Conservation (phyloP, 2,888 invertebrate genomes). For the Zygaena filipendulae region DNA sequence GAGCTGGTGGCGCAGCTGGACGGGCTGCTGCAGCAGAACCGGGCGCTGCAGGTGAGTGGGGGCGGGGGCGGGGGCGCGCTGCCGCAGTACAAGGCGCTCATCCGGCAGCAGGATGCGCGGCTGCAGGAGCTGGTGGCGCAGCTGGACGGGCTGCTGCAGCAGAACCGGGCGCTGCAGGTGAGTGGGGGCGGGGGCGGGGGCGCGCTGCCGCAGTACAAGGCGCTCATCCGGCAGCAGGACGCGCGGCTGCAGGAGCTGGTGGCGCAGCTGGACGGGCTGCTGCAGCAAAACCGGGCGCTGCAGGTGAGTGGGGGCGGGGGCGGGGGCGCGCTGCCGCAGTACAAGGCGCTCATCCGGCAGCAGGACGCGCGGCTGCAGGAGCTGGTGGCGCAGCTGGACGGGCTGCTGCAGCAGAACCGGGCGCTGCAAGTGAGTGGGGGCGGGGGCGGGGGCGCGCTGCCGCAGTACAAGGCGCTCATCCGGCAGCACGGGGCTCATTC, state of each 20-base stretch:
- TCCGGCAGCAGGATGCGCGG: slow-evolving; percentile 86
- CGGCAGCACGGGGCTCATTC: slow-evolving; percentile 51
- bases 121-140: slow-evolving; percentile 61
- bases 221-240: slow-evolving; percentile 91
- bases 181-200: slow-evolving; percentile 26
- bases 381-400: slow-evolving; percentile 54
- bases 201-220: slow-evolving; percentile 83
- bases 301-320: slow-evolving; percentile 27
- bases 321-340: slow-evolving; percentile 69
- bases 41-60: slow-evolving; percentile 37
- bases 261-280: slow-evolving; percentile 47
- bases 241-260: slow-evolving; percentile 64
- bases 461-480: slow-evolving; percentile 89
- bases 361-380: slow-evolving; percentile 71
- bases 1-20: slow-evolving; percentile 54
- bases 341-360: slow-evolving; percentile 82
- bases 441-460: slow-evolving; percentile 31
- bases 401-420: slow-evolving; percentile 39
- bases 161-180: slow-evolving; percentile 27
- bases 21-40: slow-evolving; percentile 33
- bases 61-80: slow-evolving; percentile 33
- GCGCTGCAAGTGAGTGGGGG: slow-evolving; percentile 46
- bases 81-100: slow-evolving; percentile 88
- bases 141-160: slow-evolving; percentile 40
- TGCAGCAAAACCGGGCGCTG: slow-evolving; percentile 27